Conservation (phyloP, 2,113 vertebrate genomes). For the Neogobius melanostomus region DNA sequence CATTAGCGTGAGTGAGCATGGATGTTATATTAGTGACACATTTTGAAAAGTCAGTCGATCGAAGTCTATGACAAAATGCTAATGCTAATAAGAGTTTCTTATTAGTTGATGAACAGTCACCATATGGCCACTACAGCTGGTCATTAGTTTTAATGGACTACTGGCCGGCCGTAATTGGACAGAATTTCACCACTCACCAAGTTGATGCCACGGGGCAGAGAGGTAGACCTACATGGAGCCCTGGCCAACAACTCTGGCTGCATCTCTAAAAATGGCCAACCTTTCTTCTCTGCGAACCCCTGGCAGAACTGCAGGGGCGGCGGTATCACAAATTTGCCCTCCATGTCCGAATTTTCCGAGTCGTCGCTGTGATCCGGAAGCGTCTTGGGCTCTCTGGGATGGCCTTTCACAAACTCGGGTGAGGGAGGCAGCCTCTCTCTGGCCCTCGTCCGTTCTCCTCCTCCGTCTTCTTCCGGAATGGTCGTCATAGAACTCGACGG, state of each 20-base stretch:
- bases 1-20: too few relatives aligned
- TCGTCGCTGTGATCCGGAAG: conserved; percentile 29
- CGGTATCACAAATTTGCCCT: conserved; percentile 38
- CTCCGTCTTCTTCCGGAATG: conserved; percentile 16
- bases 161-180: conserved; percentile 20
- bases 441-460: conserved; percentile 14
- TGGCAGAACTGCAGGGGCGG: conserved; percentile 59
- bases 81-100: too few relatives aligned
- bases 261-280: conserved; percentile 34
- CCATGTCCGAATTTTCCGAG: conserved; percentile 34
- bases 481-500: conserved; percentile 28
- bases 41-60: too few relatives aligned
- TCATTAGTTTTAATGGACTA: too few relatives aligned
- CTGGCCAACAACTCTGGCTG: conserved; percentile 43
- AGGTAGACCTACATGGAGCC: conserved; percentile 63
- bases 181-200: conserved; percentile 66
- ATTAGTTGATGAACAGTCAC: too few relatives aligned
- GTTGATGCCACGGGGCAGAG: conserved; percentile 71
- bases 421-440: conserved; percentile 23
- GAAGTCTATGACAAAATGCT: too few relatives aligned
- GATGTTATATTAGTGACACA: too few relatives aligned
- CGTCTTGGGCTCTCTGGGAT: conserved; percentile 68
- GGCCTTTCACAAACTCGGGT: conserved; percentile 33
- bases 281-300: conserved; percentile 36
- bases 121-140: too few relatives aligned